Conservation (phyloP, 2,888 invertebrate genomes). For the Cinara cedri region DNA sequence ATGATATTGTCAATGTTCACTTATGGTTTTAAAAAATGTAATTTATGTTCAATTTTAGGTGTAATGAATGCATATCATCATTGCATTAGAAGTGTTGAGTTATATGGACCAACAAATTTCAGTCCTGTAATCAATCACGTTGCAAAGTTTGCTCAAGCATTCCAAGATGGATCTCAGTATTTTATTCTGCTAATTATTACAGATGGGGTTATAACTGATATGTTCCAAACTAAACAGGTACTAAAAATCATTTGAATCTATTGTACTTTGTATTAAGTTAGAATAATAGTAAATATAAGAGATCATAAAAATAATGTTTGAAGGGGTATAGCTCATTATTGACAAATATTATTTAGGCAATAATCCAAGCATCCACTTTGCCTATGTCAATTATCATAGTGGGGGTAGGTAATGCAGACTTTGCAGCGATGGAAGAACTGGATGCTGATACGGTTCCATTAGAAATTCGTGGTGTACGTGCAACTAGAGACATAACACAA, state of each 20-base stretch:
- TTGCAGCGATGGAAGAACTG: conserved; percentile 69
- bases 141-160: conserved; percentile 64
- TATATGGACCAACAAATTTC: conserved; percentile 70
- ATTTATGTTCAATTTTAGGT: conserved; percentile 61
- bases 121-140: conserved; percentile 68
- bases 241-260: neutral
- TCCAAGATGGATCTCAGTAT: conserved; percentile 66
- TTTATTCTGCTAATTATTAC: conserved; percentile 70
- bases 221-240: conserved; percentile 66
- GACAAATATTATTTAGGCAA: conserved; percentile 62
- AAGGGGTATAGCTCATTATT: conserved; percentile 45
- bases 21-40: neutral
- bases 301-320: neutral
- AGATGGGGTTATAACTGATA: conserved; percentile 70
- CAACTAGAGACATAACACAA: conserved; percentile 69
- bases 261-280: neutral
- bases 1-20: neutral
- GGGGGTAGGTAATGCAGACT: conserved; percentile 69
- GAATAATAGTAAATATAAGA: conserved; percentile 5
- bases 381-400: conserved; percentile 71
- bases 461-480: conserved; percentile 63
- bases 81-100: conserved; percentile 65
- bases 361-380: conserved; percentile 65
- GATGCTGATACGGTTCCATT: conserved; percentile 66
- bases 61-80: conserved; percentile 66